Conservation (phyloP, 1,140 invertebrate genomes). For the Anastrepha ludens region DNA sequence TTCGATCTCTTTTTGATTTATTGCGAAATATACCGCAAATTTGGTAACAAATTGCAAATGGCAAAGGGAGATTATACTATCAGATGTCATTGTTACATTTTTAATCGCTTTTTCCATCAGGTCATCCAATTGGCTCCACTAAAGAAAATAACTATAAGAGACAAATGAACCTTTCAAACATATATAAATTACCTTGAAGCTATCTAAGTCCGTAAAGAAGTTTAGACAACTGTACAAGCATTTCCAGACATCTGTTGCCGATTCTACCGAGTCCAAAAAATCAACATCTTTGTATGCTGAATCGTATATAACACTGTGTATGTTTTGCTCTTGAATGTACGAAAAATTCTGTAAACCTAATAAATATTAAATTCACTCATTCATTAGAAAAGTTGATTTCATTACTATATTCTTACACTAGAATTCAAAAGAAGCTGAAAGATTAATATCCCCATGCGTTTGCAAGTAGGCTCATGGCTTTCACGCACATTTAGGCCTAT, state of each 20-base stretch:
- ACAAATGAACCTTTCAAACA: neutral
- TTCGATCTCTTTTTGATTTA: constrained; percentile 56
- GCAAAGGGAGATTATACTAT: constrained; percentile 27
- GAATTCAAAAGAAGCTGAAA: constrained; percentile 44
- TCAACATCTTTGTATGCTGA: constrained; percentile 55
- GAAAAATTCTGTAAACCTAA: constrained; percentile 33
- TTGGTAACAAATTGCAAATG: constrained; percentile 48
- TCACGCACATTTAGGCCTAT: constrained; percentile 54
- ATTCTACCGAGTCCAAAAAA: constrained; percentile 44
- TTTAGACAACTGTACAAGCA: constrained; percentile 56
- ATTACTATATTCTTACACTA: constrained; percentile 20
- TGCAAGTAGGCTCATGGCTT: constrained; percentile 55
- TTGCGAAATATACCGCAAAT: constrained; percentile 43
- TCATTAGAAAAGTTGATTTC: neutral
- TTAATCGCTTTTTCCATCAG: constrained; percentile 54
- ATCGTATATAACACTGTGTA: constrained; percentile 57
- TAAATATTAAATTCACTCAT: neutral
- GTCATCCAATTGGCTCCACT: constrained; percentile 58
- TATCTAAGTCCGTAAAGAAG: constrained; percentile 54
- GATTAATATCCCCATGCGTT: constrained; percentile 55
- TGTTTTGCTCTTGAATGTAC: constrained; percentile 53
- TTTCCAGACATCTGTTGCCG: constrained; percentile 51
- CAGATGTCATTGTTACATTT: constrained; percentile 53
- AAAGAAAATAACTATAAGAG: neutral
- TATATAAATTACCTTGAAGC: constrained; percentile 53